A percentile compares a stretch with the other conserved stretches of the same genome.
Conservation (phyloP, 2,113 vertebrate species). For the Psilopsiagon aurifrons region DNA sequence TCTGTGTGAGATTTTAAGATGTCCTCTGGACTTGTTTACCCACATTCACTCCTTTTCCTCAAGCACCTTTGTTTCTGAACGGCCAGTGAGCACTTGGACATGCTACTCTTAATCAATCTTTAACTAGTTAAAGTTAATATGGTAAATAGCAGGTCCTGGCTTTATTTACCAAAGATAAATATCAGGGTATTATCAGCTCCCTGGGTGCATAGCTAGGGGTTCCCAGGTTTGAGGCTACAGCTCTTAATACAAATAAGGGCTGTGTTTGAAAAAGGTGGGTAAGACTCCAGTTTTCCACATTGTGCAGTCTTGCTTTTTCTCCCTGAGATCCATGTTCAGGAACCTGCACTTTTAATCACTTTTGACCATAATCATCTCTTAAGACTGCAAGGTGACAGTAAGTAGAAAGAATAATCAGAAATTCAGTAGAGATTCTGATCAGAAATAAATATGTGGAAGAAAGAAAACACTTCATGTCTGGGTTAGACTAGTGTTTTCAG, state of each 20-base stretch:
- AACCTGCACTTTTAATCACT: neutral
- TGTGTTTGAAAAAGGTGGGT: neutral
- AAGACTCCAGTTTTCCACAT: neutral
- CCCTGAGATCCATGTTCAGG: neutral
- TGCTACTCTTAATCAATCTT: neutral
- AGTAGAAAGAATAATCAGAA: neutral
- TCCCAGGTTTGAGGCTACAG: neutral
- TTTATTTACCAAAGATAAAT: neutral
- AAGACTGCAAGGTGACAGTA: neutral
- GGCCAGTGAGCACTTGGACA: neutral
- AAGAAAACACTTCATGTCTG: neutral
- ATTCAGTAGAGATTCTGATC: neutral
- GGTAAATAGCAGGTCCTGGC: neutral
- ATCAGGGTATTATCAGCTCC: neutral
- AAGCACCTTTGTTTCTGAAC: neutral
- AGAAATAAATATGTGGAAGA: neutral
- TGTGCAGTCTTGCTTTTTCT: neutral
- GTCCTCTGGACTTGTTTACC: neutral
- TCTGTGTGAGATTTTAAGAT: neutral
- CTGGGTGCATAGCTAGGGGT: neutral
- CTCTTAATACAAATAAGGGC: neutral
- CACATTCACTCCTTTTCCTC: neutral
- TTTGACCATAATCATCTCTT: neutral
- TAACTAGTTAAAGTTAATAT: neutral
- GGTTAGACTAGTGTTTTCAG: neutral